Conservation (phyloP, 2,797 vertebrate genomes). For the Toxotes lorentzi region DNA sequence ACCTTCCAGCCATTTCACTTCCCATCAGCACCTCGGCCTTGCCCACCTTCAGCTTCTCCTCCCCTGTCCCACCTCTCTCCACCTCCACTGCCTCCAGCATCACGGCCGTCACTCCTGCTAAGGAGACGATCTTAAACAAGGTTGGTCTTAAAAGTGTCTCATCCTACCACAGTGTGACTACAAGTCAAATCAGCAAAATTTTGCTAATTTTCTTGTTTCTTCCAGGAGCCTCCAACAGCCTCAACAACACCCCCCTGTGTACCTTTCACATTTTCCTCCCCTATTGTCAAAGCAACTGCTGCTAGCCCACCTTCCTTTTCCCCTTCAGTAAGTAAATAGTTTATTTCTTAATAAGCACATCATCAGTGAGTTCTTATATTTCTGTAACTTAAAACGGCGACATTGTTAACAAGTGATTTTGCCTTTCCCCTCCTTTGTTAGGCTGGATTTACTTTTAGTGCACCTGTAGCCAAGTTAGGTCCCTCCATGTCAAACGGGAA, state of each 20-base stretch:
- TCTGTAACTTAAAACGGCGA: background rate
- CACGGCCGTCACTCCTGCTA: conserved; percentile 54
- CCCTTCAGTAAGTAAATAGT: conserved; percentile 87
- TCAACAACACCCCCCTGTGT: conserved; percentile 83
- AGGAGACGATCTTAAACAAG: conserved; percentile 67
- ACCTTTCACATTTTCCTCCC: conserved; percentile 95
- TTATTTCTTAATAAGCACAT: background rate
- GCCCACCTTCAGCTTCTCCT: conserved; percentile 91
- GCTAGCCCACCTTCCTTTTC: conserved; percentile 89
- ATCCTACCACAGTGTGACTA: background rate
- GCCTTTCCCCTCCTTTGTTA: conserved; percentile 60
- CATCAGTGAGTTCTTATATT: background rate
- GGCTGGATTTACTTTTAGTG: conserved; percentile 96
- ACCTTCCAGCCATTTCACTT: conserved; percentile 90
- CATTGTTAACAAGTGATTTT: background rate
- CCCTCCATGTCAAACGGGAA: conserved; percentile 85
- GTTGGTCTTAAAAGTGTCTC: conserved; percentile 47
- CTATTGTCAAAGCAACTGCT: conserved; percentile 96
- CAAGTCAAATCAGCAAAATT: background rate
- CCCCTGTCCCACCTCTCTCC: conserved; percentile 75
- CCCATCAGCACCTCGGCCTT: conserved; percentile 89
- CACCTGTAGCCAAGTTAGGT: conserved; percentile 91
- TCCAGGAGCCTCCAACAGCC: conserved; percentile 82
- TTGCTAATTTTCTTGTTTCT: background rate
- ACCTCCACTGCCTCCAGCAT: conserved; percentile 58